These are phyloP conservation scores for Cnemophilus loriae DNA, from an alignment of 2,113 vertebrate species.

Conservation along the genomic window DNA sequence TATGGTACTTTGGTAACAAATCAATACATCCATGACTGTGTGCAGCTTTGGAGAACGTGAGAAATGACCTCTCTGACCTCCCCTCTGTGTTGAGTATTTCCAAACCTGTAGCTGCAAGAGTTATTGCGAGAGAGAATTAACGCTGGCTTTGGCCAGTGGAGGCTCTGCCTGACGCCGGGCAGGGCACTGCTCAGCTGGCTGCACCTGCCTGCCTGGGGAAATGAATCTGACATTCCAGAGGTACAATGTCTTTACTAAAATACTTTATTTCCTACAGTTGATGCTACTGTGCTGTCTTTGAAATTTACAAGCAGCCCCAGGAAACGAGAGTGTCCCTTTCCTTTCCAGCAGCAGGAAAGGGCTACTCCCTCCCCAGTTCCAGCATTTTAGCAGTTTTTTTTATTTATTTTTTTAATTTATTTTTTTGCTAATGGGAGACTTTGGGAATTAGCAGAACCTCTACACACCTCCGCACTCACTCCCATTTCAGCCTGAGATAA, in stretches of 20 bases:
- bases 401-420: neutral
- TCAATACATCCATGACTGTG: neutral
- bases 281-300: neutral
- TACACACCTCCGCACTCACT: conserved; percentile 37
- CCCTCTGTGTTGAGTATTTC: neutral
- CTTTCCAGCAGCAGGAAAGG: neutral
- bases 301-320: neutral
- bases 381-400: neutral
- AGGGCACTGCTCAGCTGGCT: neutral
- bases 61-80: neutral
- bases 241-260: neutral
- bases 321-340: neutral
- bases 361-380: neutral
- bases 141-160: neutral
- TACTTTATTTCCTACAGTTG: neutral
- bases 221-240: neutral
- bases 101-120: conserved; percentile 28
- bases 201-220: neutral
- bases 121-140: neutral
- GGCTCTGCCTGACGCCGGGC: neutral
- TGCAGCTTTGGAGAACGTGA: neutral
- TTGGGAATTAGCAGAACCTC: conserved; percentile 34
- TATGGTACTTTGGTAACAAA: neutral
- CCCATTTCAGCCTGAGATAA: conserved; percentile 49
- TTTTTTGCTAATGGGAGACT: neutral